A percentile compares a stretch with the other conserved stretches of the same genome.
Conservation (phyloP, 2,888 invertebrate genomes). For the Tanytarsus gracilentus region DNA sequence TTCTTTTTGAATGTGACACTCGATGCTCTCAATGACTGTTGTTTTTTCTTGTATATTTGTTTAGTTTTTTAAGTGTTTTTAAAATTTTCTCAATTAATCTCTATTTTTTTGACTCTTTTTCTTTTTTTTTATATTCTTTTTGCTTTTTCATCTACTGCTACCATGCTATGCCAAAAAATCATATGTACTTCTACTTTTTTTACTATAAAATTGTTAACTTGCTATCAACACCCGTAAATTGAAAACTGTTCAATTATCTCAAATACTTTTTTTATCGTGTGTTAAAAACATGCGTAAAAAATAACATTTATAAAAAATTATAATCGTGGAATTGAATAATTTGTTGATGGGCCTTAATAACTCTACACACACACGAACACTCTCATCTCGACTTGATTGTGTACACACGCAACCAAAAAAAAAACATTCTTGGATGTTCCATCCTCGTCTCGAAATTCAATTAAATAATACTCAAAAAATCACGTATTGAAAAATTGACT, state of each 20-base stretch:
- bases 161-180: conserved; percentile 18
- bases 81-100: conserved; percentile 18
- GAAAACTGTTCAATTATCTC: conserved; percentile 5
- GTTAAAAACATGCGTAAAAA: neutral
- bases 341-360: neutral
- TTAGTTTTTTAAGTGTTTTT: neutral
- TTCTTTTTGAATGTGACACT: too few relatives aligned
- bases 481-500: conserved; percentile 21
- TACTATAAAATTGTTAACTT: too few relatives aligned
- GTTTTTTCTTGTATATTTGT: neutral
- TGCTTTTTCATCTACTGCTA: conserved; percentile 23
- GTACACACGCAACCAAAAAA: conserved; percentile 8
- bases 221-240: too few relatives aligned
- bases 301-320: neutral
- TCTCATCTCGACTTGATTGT: conserved; percentile 7
- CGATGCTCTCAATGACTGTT: too few relatives aligned
- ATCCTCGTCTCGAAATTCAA: conserved; percentile 5
- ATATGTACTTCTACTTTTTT: conserved; percentile 27
- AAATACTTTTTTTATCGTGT: conserved; percentile 13
- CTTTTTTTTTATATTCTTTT: conserved; percentile 28
- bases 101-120: conserved; percentile 25
- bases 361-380: neutral
- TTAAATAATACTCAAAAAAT: conserved; percentile 3
- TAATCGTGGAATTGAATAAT: neutral
- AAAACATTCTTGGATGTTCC: conserved; percentile 24